A percentile compares a stretch with the other conserved stretches of the same genome.
Conservation (phyloP, 1,140 invertebrate genomes). For the Neoseiulus cucumeris region DNA sequence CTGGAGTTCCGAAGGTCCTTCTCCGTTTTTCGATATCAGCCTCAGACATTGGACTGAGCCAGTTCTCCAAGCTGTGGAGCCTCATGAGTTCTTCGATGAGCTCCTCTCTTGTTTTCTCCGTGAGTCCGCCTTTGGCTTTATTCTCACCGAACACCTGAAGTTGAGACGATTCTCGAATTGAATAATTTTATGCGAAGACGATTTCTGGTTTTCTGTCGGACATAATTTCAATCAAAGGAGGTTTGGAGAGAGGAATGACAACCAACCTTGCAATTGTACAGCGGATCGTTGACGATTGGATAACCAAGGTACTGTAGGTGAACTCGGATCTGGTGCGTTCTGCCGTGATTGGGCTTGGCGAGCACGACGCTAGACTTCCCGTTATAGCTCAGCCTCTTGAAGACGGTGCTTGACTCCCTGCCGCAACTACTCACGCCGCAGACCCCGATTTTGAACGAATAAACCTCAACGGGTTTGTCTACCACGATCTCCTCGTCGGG, state of each 20-base stretch:
- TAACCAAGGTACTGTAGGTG: constrained; percentile 91
- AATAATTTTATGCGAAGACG: neutral
- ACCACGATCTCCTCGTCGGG: constrained; percentile 66
- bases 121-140: constrained; percentile 75
- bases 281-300: constrained; percentile 86
- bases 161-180: neutral
- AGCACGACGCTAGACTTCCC: constrained; percentile 71
- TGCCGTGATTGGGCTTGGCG: constrained; percentile 71
- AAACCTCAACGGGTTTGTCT: constrained; percentile 70
- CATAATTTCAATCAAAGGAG: too few relatives aligned
- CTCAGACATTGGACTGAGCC: constrained; percentile 29
- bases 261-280: constrained; percentile 68
- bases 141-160: constrained; percentile 47
- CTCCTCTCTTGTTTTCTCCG: constrained; percentile 73
- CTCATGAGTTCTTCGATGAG: constrained; percentile 68
- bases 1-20: too few relatives aligned
- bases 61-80: constrained; percentile 79
- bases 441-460: constrained; percentile 86
- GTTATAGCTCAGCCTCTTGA: constrained; percentile 65
- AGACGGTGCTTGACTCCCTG: constrained; percentile 71
- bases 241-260: too few relatives aligned
- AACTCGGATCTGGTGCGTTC: constrained; percentile 98
- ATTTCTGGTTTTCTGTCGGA: too few relatives aligned
- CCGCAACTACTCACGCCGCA: constrained; percentile 64
- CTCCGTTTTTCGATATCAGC: neutral